Evolutionary conservation across 2,888 invertebrate species (phyloP), one percentile per base, ranked within the genome.

Genomic region (Clistopyga incitator): DNA sequence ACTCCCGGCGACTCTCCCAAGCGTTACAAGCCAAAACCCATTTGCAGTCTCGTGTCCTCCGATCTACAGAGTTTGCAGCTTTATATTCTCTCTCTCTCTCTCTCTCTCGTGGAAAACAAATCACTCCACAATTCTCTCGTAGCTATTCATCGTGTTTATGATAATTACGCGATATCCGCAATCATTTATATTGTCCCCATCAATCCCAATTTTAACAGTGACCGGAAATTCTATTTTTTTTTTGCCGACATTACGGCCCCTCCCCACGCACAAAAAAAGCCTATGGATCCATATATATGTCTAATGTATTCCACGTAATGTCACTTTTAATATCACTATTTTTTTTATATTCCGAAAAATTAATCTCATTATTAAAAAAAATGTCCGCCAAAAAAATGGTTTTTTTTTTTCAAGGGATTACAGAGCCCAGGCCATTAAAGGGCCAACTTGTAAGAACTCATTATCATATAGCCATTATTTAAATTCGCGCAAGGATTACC

Each of bases 21-120:
- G 71, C 71, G 71, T 54, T 71, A 56, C 71, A 71, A 71, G 54
- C 71, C 71, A 56, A 71, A 71, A 56, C 56, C 67, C 71, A 56
- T 71, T 71, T 61, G 13, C 61, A 45, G 47, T 29, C 59, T 59
- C 34, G 34, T 59, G 59, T 34, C n/a, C 34, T 34, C n/a, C 29
- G 29, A 59, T 34, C n/a, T 59, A 59, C 59, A 34, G 23, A 29
- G 29, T 34, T 29, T 23, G 25, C 34, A 29, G 59, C n/a, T 50
- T 74, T 15, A 34, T 20, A 47, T 42, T 38, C 38, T 10, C 2
- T 56, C 42, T 6, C 29, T 20, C 4, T 59, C 18, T 45, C 42
- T 71, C 52, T 6, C 20, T n/a, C 29, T 71, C 8, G 23, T 54
- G 23, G 13, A 54, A 23, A 54, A 54, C 20, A 54, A 54, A 54